Conservation (phyloP, 2,113 vertebrate species). For the Poecilia latipinna region DNA sequence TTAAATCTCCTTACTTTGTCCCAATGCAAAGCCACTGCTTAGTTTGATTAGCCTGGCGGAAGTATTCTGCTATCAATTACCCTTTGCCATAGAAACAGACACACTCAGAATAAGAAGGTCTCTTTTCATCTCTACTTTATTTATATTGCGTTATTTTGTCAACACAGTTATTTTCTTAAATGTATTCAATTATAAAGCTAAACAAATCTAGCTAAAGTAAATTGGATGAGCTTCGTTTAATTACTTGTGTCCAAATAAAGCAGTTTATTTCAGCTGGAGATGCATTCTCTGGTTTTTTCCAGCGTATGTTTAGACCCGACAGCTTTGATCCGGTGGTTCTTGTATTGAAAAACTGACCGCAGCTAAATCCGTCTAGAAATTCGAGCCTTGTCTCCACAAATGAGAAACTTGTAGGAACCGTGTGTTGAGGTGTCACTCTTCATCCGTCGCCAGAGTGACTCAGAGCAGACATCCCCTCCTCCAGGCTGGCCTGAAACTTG, state of each 20-base stretch:
- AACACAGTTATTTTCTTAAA: too few species aligned
- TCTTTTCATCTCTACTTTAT: too few species aligned
- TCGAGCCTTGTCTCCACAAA: background rate
- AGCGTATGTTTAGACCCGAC: background rate
- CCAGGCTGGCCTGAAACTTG: constrained; percentile 48
- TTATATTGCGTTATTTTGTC: too few species aligned
- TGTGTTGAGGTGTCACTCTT: constrained; percentile 18
- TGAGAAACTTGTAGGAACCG: background rate
- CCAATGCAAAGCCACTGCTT: constrained; percentile 49
- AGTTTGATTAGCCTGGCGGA: constrained; percentile 43
- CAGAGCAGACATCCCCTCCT: constrained; percentile 39
- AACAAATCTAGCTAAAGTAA: too few species aligned
- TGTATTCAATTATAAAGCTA: too few species aligned
- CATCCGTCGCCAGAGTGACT: constrained; percentile 28
- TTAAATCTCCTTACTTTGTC: constrained; percentile 41
- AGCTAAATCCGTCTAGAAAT: background rate
- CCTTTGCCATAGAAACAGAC: constrained; percentile 8
- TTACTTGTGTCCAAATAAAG: too few species aligned
- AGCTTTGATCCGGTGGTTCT: background rate
- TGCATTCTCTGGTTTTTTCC: too few species aligned
- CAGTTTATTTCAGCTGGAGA: too few species aligned
- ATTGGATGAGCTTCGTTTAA: too few species aligned
- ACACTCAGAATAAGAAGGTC: too few species aligned
- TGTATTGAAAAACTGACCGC: background rate
- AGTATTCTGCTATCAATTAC: constrained; percentile 51